Percentiles rank a stretch among this genome's conserved stretches.
Conservation (phyloP, 1,140 invertebrate species). For the Myzus persicae region DNA sequence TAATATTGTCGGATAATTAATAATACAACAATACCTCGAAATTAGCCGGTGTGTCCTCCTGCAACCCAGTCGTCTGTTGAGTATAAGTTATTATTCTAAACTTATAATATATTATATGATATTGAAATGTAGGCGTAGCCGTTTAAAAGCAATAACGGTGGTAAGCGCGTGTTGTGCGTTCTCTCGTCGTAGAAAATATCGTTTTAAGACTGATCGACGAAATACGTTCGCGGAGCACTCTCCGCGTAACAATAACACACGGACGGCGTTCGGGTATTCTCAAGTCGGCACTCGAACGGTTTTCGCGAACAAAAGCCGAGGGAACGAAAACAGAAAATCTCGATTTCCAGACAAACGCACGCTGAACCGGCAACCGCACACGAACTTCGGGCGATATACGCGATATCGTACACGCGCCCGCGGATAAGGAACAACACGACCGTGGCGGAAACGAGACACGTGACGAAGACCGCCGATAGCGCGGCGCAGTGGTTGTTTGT, state of each 20-base stretch:
- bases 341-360: background rate
- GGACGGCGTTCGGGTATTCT: background rate
- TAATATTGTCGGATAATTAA: background rate
- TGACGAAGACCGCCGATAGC: conserved; percentile 2
- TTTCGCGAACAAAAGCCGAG: background rate
- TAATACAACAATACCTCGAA: background rate
- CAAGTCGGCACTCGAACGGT: background rate
- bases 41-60: background rate
- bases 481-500: background rate
- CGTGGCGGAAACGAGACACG: conserved; percentile 28
- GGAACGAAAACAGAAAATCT: background rate
- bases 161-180: background rate
- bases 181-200: background rate
- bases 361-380: background rate
- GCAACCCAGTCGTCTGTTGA: background rate
- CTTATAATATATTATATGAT: too few species aligned
- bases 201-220: background rate
- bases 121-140: too few species aligned
- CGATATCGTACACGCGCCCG: background rate
- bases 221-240: background rate
- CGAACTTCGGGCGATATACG: background rate
- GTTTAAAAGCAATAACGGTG: background rate
- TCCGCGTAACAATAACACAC: background rate
- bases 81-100: too few species aligned
- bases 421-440: background rate